These are phyloP conservation scores for Penaeus vannamei DNA, from an alignment of 1,140 invertebrate genomes.

Conservation along the genomic window DNA sequence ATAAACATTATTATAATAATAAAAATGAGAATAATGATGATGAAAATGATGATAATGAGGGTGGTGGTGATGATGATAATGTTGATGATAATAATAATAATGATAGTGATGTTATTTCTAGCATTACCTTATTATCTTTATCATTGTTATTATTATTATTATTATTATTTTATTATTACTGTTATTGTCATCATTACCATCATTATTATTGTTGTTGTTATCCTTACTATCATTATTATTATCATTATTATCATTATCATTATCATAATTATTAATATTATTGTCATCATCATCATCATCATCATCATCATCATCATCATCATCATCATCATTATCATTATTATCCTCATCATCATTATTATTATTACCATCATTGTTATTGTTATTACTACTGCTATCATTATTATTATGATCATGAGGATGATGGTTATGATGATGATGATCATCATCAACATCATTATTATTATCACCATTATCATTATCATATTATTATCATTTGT, in stretches of 20 bases:
- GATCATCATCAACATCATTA: no score
- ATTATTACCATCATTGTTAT: background rate
- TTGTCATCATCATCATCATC: background rate
- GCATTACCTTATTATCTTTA: background rate
- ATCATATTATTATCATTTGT: no score
- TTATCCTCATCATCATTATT: background rate
- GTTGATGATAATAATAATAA: background rate
- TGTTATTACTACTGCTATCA: background rate
- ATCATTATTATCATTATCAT: background rate
- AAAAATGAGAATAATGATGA: constrained; percentile 3
- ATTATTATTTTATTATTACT: background rate
- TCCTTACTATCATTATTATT: no score
- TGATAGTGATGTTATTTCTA: background rate
- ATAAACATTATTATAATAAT: background rate
- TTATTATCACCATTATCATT: no score
- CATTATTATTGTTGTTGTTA: no score
- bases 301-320: no score
- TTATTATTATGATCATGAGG: background rate
- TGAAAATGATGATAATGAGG: background rate
- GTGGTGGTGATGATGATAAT: background rate
- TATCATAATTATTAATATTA: background rate
- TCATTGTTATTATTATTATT: background rate
- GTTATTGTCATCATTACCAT: no score
- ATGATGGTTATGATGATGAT: background rate
- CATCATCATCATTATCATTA: background rate